A percentile compares a stretch with the other conserved stretches of the same genome.
Evolutionary conservation across 2,113 vertebrate genomes (phyloP).

Genomic region (Tachuris rubrigastra): DNA sequence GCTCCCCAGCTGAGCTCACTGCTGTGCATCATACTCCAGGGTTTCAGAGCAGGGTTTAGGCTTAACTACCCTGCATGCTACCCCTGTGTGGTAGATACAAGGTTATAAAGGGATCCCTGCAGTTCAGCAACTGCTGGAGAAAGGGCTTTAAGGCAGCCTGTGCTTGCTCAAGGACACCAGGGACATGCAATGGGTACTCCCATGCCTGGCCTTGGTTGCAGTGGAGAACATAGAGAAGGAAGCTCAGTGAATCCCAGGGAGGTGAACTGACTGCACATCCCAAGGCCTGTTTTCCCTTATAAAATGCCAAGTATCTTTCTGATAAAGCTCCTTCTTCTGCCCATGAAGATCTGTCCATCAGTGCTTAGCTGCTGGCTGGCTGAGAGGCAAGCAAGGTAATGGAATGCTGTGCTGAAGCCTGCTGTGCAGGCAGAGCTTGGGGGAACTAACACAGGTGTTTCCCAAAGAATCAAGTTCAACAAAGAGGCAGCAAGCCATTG

Average conservation of each 20-base stretch:
- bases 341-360: not conserved
- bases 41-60: not conserved
- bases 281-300: not conserved
- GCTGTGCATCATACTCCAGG: not conserved
- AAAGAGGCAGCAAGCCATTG: not conserved
- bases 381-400: not conserved
- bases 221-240: not conserved
- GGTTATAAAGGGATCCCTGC: not conserved
- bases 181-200: not conserved
- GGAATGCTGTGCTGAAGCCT: not conserved
- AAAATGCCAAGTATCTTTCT: not conserved
- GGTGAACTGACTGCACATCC: accelerated
- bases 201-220: not conserved
- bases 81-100: not conserved
- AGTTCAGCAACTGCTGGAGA: not conserved
- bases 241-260: not conserved
- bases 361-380: not conserved
- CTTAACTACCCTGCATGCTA: not conserved
- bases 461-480: not conserved
- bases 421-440: not conserved
- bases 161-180: not conserved
- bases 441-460: not conserved
- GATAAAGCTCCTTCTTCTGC: not conserved
- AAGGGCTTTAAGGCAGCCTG: not conserved
- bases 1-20: not conserved